phyloP scores from a whole-genome alignment of 2,113 vertebrate genomes.

The Calcarius ornatus region DNA sequence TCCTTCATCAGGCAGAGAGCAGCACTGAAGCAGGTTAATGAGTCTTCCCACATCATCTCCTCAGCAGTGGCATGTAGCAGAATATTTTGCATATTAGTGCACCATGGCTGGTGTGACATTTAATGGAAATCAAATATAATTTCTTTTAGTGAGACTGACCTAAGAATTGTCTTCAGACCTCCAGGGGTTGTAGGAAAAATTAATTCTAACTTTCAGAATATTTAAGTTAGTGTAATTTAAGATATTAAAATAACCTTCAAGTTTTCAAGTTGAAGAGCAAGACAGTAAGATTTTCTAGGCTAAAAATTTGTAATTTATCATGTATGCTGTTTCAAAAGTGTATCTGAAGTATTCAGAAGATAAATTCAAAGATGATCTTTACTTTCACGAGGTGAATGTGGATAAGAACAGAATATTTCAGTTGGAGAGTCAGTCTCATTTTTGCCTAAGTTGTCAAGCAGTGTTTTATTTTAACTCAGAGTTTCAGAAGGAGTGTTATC shows the following conservation, averaged over 20 bases:
- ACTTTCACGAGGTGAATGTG: background rate
- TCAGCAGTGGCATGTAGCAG: background rate
- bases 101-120: background rate
- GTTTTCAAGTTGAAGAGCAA: background rate
- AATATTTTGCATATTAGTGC: constrained; percentile 13
- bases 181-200: background rate
- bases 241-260: constrained; percentile 30
- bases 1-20: background rate
- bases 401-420: background rate
- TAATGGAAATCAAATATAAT: background rate
- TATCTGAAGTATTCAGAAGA: background rate
- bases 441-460: background rate
- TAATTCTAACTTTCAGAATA: background rate
- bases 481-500: background rate
- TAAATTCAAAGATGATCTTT: constrained; percentile 7
- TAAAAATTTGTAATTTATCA: background rate
- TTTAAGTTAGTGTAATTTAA: background rate
- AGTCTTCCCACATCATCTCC: background rate
- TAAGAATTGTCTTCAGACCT: background rate
- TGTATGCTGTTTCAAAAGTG: background rate
- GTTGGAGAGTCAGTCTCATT: background rate
- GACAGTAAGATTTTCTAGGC: background rate
- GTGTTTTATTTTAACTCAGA: background rate
- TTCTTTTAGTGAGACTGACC: constrained; percentile 3
- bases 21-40: background rate